Evolutionary conservation across 2,113 vertebrate genomes (phyloP), one percentile per base, ranked within the genome.

Genomic region (Gallinago media): DNA sequence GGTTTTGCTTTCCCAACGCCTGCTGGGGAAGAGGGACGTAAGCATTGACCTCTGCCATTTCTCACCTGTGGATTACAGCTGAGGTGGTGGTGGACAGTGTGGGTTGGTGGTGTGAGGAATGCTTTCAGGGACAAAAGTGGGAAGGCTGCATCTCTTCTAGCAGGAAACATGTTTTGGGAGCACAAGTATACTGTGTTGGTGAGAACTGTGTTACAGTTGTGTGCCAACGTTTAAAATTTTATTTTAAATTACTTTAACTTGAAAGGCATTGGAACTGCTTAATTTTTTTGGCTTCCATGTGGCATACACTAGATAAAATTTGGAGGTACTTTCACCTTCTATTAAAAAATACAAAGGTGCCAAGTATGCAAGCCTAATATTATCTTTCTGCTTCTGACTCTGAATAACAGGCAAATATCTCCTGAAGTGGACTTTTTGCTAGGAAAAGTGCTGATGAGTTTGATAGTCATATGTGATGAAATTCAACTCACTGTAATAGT

Each of bases 51-150:
- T 46, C 70, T 7, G 5, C 47, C 4, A 2, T 71, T 63, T 65
- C 17, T 15, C 14, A 7, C 15, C 11, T 0, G 1, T 1, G 15
- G 18, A 15, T 12, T 10, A 1, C 42, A 71, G 18, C 67, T 47
- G 27, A 36, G 6, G 8, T 11, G 9, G 6, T 50, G 25, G 38
- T 68, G 50, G 82, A 61, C 16, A 2, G 40, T 15, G 1, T 68
- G 56, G 12, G 9, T 83, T 4, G 2, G 23, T 83, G 38, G 59
- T 89, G n/a, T 0, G 15, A 88, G 67, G 21, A 94, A 61, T 62
- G 12, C 62, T 92, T 96, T 59, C 76, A 78, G 61, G 40, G 88
- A 22, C 34, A 52, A 32, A 85, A 65, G 44, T 29, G 62, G 16
- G 58, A 83, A 50, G 54, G 26, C 42, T 88, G 67, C 26, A 52